Evolutionary conservation across 92 coral and sea anemone genomes (phyloP).

Genomic region (Isaurus tuberculatus): DNA sequence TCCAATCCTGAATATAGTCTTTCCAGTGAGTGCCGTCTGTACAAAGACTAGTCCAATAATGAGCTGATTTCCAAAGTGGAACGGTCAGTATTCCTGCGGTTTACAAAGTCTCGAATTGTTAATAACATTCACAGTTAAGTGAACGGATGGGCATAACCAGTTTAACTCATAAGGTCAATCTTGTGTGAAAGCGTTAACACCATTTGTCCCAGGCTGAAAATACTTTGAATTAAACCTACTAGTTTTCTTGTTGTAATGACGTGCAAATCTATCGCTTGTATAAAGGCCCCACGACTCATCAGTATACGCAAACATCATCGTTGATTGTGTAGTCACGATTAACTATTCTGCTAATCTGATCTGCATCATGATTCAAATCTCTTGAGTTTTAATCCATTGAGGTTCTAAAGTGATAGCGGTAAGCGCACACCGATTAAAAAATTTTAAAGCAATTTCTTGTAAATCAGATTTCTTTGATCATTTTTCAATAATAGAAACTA

Average conservation of each 20-base stretch:
- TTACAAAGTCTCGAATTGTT: slow-evolving; percentile 48
- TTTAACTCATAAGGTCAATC: slow-evolving; percentile 46
- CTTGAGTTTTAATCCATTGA: too few species aligned
- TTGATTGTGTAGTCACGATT: slow-evolving; percentile 62
- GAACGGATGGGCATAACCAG: slow-evolving; percentile 49
- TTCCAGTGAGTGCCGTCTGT: slow-evolving; percentile 55
- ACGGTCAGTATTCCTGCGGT: slow-evolving; percentile 58
- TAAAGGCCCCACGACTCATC: slow-evolving; percentile 58
- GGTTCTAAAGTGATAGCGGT: too few species aligned
- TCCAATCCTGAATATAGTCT: slow-evolving; percentile 56
- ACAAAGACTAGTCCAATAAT: slow-evolving; percentile 53
- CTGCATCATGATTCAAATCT: too few species aligned
- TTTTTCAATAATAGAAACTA: too few species aligned
- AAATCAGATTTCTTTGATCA: too few species aligned
- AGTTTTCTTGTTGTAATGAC: slow-evolving; percentile 33
- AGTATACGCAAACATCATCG: slow-evolving; percentile 24
- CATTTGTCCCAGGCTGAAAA: slow-evolving; percentile 54
- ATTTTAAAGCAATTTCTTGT: too few species aligned
- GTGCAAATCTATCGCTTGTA: slow-evolving; percentile 49
- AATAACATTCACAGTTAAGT: slow-evolving; percentile 38
- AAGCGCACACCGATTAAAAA: too few species aligned
- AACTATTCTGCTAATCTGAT: too few species aligned
- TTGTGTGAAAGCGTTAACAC: slow-evolving; percentile 63
- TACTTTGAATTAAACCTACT: too few species aligned
- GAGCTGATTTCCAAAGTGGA: slow-evolving; percentile 62